Base-by-base conservation (phyloP, 2,888 invertebrate genomes). In the Lasius fuliginosus region DNA sequence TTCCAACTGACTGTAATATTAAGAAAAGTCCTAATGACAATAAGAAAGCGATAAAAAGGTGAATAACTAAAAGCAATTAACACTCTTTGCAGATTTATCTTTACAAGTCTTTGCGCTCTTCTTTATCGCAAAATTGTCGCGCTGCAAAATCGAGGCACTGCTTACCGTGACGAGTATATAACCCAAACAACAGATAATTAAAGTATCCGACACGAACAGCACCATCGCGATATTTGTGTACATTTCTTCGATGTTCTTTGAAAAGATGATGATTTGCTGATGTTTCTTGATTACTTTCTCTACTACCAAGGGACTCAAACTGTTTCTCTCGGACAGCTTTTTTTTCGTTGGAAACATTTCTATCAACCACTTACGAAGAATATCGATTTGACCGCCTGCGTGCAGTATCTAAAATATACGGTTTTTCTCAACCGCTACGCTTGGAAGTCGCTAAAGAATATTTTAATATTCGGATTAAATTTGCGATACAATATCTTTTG, bases 111-210 rank as follows among this genome's bases (percentile, higher is more conserved):
- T 11, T 11, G 11, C 46, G 15, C 15, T 46, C 36, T 30, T 30
- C 15, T 60, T 60, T 27, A 30, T 4, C 8, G 36, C 33, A 15
- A n/a, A 53, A 53, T 76, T 12, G 36, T 36, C 5, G 3, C 15
- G 15, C 15, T 15, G 15, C 12, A 46, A 46, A 18, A 53, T 36
- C 2, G 12, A 42, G n/a, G 12, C 8, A 8, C 15, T n/a, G 67
- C 87, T 84, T 71, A 89, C 89, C 30, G 71, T 69, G 4, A 88
- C 83, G 11, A 90, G 82, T 67, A 87, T 76, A 62, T 85, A 88
- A 42, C 88, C 89, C 15, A 86, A 53, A 12, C 86, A 73, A 12
- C 88, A 87, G n/a, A 86, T 88, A n/a, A 90, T 64, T 23, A 90
- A 18, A 9, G 86, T 85, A 18, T 86, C 75, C 4, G 79, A 81